Percentiles rank a stretch among this genome's conserved stretches.
Evolutionary conservation across 2,888 invertebrate genomes (phyloP).

Genomic region (Trypoxylon attenuatum): DNA sequence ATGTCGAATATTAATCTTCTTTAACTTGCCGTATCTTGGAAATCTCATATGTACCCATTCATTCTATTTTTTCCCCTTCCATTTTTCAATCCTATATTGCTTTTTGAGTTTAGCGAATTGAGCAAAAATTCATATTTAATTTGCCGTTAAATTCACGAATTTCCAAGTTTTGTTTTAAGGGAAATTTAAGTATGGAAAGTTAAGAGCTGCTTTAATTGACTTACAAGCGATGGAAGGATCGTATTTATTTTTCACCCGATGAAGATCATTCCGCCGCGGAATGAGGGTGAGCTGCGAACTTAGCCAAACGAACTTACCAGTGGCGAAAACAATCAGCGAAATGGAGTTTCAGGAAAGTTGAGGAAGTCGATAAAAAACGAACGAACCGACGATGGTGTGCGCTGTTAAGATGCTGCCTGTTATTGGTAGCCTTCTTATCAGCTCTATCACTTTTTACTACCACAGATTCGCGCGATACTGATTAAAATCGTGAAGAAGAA

Average conservation of each 20-base stretch:
- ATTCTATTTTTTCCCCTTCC: too few species aligned
- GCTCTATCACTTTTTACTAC: constrained; percentile 29
- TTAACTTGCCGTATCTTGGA: too few species aligned
- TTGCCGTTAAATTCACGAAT: too few species aligned
- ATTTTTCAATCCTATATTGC: too few species aligned
- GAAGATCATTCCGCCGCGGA: not conserved
- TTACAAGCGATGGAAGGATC: not conserved
- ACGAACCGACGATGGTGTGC: constrained; percentile 9
- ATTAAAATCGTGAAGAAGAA: constrained; percentile 26
- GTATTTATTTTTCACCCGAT: not conserved
- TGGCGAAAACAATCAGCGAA: constrained; percentile 30
- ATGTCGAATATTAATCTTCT: too few species aligned
- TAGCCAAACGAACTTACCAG: constrained; percentile 15
- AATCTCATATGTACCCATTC: too few species aligned
- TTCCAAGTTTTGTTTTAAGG: too few species aligned
- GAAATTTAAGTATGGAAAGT: too few species aligned
- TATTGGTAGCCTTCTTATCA: too few species aligned
- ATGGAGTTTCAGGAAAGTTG: constrained; percentile 28
- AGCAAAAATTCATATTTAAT: too few species aligned
- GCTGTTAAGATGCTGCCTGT: constrained; percentile 19
- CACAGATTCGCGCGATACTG: constrained; percentile 25
- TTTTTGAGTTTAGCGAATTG: too few species aligned
- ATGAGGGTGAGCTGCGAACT: not conserved
- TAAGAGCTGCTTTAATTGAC: too few species aligned
- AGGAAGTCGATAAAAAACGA: constrained; percentile 34